phyloP scores from a whole-genome alignment of 2,888 invertebrate species.

The Lasioglossum marginatum region DNA sequence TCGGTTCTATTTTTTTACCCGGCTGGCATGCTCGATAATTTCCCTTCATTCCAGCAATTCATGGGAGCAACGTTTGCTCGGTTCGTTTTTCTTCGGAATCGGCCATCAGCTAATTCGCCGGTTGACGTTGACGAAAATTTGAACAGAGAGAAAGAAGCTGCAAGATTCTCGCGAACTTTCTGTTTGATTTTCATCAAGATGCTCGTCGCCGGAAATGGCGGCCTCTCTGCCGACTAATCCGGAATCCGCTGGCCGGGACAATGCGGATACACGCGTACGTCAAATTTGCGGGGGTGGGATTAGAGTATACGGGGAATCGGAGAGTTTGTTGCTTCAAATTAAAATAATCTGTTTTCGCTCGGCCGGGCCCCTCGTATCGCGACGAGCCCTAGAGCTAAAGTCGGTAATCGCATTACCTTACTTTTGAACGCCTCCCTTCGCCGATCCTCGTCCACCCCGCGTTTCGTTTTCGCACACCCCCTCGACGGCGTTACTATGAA shows the following conservation, averaged over 20 bases:
- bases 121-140: slow-evolving; percentile 21
- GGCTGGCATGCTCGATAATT: background rate
- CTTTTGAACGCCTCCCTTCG: slow-evolving; percentile 47
- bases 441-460: background rate
- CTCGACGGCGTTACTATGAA: background rate
- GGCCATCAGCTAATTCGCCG: slow-evolving; percentile 3
- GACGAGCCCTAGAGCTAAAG: slow-evolving; percentile 51
- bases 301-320: slow-evolving; percentile 60
- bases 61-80: background rate
- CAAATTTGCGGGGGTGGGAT: slow-evolving; percentile 67
- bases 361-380: slow-evolving; percentile 49
- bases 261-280: slow-evolving; percentile 57
- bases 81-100: background rate
- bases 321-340: slow-evolving; percentile 76
- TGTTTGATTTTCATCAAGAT: slow-evolving; percentile 54
- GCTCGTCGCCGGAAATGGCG: background rate
- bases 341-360: slow-evolving; percentile 76
- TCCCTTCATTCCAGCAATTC: slow-evolving; percentile 3
- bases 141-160: background rate
- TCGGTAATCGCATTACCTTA: slow-evolving; percentile 74
- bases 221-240: slow-evolving; percentile 34
- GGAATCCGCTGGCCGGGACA: slow-evolving; percentile 36
- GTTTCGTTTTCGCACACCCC: background rate
- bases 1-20: background rate
- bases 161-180: background rate